Evolutionary conservation across 2,888 invertebrate species (phyloP).

Genomic region (Resseliella maxima): DNA sequence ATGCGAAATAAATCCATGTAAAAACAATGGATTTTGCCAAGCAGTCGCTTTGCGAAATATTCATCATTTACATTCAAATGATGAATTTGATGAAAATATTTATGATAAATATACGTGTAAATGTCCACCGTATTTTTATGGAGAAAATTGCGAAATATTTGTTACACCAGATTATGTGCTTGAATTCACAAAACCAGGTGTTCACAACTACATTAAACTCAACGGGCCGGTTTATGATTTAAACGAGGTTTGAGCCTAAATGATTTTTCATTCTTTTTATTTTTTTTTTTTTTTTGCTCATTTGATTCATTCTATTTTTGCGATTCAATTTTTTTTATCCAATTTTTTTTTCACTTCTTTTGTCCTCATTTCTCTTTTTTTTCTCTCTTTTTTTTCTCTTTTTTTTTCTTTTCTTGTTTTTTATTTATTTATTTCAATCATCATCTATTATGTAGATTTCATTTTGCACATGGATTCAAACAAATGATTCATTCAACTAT

Average conservation of each 20-base stretch:
- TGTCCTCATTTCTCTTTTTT: no score
- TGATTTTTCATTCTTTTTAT: not conserved
- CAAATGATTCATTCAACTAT: constrained; percentile 73
- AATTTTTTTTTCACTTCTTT: not conserved
- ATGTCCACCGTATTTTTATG: constrained; percentile 69
- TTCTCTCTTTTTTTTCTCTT: no score
- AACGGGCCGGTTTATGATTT: constrained; percentile 68
- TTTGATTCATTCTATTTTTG: not conserved
- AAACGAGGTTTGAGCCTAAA: constrained; percentile 65
- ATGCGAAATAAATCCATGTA: constrained; percentile 65
- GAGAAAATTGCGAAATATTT: constrained; percentile 69
- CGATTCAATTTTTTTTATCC: constrained; percentile 16
- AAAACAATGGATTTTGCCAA: constrained; percentile 68
- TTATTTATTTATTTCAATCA: no score
- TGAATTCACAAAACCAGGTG: constrained; percentile 71
- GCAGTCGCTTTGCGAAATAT: constrained; percentile 64
- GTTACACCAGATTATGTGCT: constrained; percentile 70
- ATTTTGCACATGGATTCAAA: constrained; percentile 75
- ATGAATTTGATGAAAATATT: constrained; percentile 64
- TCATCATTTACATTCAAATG: constrained; percentile 60
- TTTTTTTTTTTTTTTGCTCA: constrained; percentile 53
- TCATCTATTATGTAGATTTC: constrained; percentile 70
- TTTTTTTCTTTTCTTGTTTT: constrained; percentile 57
- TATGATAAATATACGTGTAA: constrained; percentile 67
- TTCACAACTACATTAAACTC: constrained; percentile 71